phyloP scores from a whole-genome alignment of 2,113 vertebrate species.

The Cisticola juncidis region DNA sequence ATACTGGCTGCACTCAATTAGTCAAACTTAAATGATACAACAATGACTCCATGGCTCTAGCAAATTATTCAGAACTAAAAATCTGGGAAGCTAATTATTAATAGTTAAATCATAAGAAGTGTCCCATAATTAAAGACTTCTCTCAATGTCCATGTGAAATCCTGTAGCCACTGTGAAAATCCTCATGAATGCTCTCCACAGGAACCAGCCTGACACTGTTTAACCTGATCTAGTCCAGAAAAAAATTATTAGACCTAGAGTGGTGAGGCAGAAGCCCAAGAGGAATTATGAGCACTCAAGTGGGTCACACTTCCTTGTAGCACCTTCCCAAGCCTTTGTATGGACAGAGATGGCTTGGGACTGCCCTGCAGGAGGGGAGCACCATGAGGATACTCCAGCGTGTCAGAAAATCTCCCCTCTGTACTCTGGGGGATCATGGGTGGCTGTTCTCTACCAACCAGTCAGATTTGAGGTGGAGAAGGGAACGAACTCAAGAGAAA shows the following conservation, averaged over 20 bases:
- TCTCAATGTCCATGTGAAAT: background rate
- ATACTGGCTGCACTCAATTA: background rate
- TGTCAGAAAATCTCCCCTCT: background rate
- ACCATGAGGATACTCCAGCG: accelerated
- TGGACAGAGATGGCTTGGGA: background rate
- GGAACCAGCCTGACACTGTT: background rate
- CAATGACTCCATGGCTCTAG: background rate
- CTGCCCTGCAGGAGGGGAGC: background rate
- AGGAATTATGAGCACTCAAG: background rate
- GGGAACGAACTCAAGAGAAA: background rate
- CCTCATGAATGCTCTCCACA: accelerated
- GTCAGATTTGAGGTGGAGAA: background rate
- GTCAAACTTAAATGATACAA: background rate
- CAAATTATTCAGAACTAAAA: constrained; percentile 9
- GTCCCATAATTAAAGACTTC: background rate
- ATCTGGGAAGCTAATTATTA: background rate
- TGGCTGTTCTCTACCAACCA: accelerated
- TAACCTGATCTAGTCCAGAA: background rate
- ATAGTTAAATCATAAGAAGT: background rate
- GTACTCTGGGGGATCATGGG: too few relatives aligned
- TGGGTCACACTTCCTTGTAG: background rate
- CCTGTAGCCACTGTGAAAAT: background rate
- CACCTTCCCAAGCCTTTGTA: background rate
- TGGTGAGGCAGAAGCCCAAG: background rate
- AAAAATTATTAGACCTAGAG: background rate